phyloP scores from a whole-genome alignment of 2,113 vertebrate species.

The Aegotheles bennettii region DNA sequence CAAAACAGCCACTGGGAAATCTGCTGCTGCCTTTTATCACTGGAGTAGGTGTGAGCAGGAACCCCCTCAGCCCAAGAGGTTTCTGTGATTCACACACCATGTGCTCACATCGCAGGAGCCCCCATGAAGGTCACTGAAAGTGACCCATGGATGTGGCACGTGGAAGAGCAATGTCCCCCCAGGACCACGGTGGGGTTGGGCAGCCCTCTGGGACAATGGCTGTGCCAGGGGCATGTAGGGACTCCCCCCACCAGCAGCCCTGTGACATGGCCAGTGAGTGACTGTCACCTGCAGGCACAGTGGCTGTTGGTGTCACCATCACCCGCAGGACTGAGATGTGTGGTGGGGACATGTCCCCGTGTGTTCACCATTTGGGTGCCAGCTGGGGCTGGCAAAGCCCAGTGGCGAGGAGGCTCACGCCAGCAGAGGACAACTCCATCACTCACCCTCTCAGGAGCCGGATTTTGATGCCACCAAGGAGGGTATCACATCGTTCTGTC shows the following conservation, averaged over 20 bases:
- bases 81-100: neutral
- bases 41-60: neutral
- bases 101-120: neutral
- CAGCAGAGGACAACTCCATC: fast-evolving
- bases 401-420: fast-evolving
- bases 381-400: neutral
- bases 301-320: neutral
- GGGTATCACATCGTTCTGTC: slow-evolving; percentile 51
- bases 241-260: neutral
- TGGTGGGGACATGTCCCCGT: fast-evolving
- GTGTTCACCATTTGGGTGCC: too few species aligned
- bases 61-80: neutral
- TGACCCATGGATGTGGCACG: fast-evolving
- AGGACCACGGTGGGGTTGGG: fast-evolving
- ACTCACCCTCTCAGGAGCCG: slow-evolving; percentile 63
- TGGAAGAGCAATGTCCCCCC: fast-evolving
- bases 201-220: neutral
- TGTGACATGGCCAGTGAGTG: fast-evolving
- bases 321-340: fast-evolving
- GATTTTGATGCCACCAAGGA: slow-evolving; percentile 60
- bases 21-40: slow-evolving; percentile 16
- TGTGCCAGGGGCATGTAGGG: neutral
- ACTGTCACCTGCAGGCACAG: neutral
- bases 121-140: fast-evolving
- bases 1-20: slow-evolving; percentile 25